These are phyloP conservation scores for Phalacrocorax carbo DNA, from an alignment of 2,113 vertebrate species.

Conservation along the genomic window DNA sequence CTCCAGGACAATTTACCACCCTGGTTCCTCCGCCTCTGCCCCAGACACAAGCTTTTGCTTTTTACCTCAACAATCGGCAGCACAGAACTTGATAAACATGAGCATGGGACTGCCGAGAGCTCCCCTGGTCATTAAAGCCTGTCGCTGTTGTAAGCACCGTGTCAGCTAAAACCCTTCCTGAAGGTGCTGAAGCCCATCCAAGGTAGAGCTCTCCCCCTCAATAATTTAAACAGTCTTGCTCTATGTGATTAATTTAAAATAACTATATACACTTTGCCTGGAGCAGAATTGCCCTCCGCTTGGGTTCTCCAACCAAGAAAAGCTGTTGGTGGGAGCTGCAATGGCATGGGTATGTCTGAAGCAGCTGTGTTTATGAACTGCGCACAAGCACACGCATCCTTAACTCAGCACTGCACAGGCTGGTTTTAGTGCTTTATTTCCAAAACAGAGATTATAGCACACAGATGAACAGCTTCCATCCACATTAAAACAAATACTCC, in stretches of 20 bases:
- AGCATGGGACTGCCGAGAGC: background rate
- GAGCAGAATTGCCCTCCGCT: background rate
- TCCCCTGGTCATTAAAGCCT: background rate
- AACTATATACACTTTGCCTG: rapidly evolving
- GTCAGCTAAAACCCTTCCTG: background rate
- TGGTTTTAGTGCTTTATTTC: background rate
- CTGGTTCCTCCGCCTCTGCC: rapidly evolving
- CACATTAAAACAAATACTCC: background rate
- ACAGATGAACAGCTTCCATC: background rate
- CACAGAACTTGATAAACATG: background rate
- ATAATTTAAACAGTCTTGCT: background rate
- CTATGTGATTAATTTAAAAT: background rate
- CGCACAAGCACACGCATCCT: background rate
- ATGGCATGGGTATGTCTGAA: rapidly evolving
- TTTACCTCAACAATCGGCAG: background rate
- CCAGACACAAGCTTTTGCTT: background rate
- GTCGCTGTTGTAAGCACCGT: background rate
- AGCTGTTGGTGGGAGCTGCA: background rate
- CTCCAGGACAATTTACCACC: background rate
- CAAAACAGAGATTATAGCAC: background rate
- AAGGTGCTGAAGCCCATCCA: background rate
- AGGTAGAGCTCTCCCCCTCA: background rate
- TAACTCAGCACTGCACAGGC: rapidly evolving
- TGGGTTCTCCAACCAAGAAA: background rate
- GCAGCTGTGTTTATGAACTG: constrained; percentile 24